Percentiles rank a stretch among this genome's conserved stretches.
phyloP scores from a whole-genome alignment of 2,797 vertebrate genomes.

The Lycodopsis pacificus region DNA sequence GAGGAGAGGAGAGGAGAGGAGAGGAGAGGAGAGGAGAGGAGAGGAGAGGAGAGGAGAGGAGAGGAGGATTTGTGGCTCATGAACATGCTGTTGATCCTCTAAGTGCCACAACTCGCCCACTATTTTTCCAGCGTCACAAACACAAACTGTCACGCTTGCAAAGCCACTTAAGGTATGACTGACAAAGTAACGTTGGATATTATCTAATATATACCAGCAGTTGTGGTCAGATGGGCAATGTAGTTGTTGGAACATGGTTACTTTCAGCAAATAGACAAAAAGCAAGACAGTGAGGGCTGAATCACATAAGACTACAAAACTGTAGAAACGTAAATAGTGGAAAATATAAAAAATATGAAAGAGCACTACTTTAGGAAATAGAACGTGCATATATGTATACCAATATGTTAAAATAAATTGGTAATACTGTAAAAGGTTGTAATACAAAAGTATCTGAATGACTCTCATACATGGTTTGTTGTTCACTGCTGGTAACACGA shows the following conservation, averaged over 20 bases:
- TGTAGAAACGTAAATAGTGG: neutral
- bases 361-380: too few species aligned
- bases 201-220: neutral
- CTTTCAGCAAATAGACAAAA: neutral
- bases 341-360: neutral
- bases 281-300: neutral
- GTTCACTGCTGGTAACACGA: neutral
- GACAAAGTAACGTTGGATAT: conserved; percentile 11
- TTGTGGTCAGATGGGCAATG: neutral
- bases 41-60: conserved; percentile 21
- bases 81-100: conserved; percentile 70
- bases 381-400: neutral
- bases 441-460: neutral
- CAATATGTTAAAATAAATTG: neutral
- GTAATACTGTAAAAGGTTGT: neutral
- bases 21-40: conserved; percentile 8
- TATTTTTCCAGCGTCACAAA: conserved; percentile 33
- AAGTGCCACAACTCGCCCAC: conserved; percentile 41
- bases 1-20: neutral
- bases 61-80: conserved; percentile 57
- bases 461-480: neutral
- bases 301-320: neutral
- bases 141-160: conserved; percentile 26
- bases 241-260: neutral
- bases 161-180: conserved; percentile 23